A percentile compares a stretch with the other conserved stretches of the same genome.
These are phyloP conservation scores for Neria commutata DNA, from an alignment of 2,888 invertebrate species.

Conservation along the genomic window DNA sequence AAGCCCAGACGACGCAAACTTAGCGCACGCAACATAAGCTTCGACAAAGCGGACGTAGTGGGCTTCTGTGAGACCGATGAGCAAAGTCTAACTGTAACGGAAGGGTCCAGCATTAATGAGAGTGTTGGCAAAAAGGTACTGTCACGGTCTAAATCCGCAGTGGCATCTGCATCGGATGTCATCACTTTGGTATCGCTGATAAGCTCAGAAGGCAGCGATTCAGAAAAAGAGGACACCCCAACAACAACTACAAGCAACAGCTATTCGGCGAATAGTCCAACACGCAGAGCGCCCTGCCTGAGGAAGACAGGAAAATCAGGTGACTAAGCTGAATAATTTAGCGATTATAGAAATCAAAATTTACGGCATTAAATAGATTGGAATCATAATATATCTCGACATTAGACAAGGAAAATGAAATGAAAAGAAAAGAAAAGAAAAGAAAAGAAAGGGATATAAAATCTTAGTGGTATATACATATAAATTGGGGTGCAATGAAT, in stretches of 20 bases:
- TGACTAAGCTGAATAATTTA: too few species aligned
- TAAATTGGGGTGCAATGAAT: too few species aligned
- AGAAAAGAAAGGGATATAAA: too few species aligned
- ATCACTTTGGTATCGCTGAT: constrained; percentile 73
- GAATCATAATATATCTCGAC: too few species aligned
- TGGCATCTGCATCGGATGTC: constrained; percentile 62
- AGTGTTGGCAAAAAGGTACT: constrained; percentile 41
- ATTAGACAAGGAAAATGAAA: too few species aligned
- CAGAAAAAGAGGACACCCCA: constrained; percentile 63
- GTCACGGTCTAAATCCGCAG: constrained; percentile 51
- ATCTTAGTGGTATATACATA: too few species aligned
- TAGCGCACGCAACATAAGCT: constrained; percentile 41
- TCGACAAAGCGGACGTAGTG: constrained; percentile 28
- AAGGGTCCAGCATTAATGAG: constrained; percentile 9
- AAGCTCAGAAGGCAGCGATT: constrained; percentile 71
- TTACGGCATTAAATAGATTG: too few species aligned
- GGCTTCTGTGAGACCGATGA: constrained; percentile 21
- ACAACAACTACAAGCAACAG: constrained; percentile 23
- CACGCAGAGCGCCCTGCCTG: constrained; percentile 50
- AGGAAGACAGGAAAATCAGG: constrained; percentile 62
- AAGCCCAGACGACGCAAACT: constrained; percentile 53
- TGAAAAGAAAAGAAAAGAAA: too few species aligned
- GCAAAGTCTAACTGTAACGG: constrained; percentile 21
- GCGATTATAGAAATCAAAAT: too few species aligned
- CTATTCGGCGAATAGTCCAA: constrained; percentile 41